A percentile compares a stretch with the other conserved stretches of the same genome.
phyloP scores from a whole-genome alignment of 2,113 vertebrate genomes.

The Pseudopipra pipra region DNA sequence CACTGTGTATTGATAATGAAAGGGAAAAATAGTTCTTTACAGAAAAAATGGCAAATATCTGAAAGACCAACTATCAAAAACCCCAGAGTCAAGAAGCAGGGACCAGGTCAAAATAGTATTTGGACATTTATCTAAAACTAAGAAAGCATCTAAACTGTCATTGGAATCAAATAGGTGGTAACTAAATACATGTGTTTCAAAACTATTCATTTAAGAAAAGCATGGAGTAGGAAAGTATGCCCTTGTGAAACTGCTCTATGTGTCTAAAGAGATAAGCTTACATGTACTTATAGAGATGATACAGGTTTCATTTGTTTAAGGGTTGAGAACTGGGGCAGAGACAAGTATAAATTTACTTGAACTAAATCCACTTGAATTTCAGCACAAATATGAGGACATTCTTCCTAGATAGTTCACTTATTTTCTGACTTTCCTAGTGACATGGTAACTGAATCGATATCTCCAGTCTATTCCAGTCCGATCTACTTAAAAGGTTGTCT shows the following conservation, averaged over 20 bases:
- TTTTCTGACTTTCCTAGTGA: neutral
- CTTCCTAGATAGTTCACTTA: neutral
- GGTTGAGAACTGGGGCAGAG: neutral
- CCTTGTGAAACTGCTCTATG: neutral
- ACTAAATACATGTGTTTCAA: neutral
- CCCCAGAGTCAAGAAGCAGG: neutral
- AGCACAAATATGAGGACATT: neutral
- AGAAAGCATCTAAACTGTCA: neutral
- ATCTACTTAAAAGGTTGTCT: neutral
- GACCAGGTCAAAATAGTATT: neutral
- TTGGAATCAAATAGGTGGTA: neutral
- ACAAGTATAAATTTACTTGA: neutral
- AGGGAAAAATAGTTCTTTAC: neutral
- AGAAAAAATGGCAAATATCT: neutral
- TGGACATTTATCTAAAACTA: neutral
- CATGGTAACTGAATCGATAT: neutral
- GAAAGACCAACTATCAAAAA: neutral
- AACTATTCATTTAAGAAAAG: neutral
- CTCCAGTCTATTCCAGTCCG: neutral
- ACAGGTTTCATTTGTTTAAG: neutral
- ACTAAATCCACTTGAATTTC: neutral
- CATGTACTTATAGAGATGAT: neutral
- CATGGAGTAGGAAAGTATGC: neutral
- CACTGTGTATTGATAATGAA: neutral
- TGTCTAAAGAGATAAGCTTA: neutral